Evolutionary conservation across 2,113 vertebrate species (phyloP), one percentile per base, ranked within the genome.

Genomic region (Elanoides forficatus): DNA sequence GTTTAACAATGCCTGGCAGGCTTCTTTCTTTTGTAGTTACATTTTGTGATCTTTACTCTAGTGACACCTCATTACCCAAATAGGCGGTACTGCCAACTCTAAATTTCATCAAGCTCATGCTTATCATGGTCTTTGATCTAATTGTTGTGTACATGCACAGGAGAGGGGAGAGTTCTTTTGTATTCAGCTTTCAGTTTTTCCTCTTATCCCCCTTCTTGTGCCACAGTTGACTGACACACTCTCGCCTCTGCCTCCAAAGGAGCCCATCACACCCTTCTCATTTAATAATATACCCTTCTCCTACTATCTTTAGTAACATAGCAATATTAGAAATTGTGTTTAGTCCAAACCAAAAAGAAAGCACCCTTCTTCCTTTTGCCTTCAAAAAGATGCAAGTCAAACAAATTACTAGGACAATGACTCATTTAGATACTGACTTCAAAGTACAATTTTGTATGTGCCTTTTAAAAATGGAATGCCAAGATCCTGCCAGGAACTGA

Each of bases 1-100:
- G 29, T 88, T 95, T 95, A 87, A 94, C 82, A 86, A 82, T 79
- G 82, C 89, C 95, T 95, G 87, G 85, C 85, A 97, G 96, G 94
- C 68, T 78, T 71, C 73, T 78, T 59, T 88, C 93, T 93, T 94
- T 67, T 90, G 84, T 90, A 85, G 72, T 38, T 95, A 56, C 62
- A 29, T 84, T 92, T 96, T 94, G 85, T 90, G 82, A 90, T 95
- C 81, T 73, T 68, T 42, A 3, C 76, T 80, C 80, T 6, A n/a
- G 95, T 73, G 89, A 86, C 81, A 90, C 53, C 78, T 97, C 60
- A 23, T 96, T 96, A 93, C 56, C 85, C 83, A 94, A 90, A 91
- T 8, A 88, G 66, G 74, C 81, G 78, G 40, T 3, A 38, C 82
- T 92, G 92, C 79, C 89, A 81, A 2, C 63, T 66, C 67, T 4